Base-by-base conservation (phyloP, 1,140 invertebrate species). In the Galendromus occidentalis region DNA sequence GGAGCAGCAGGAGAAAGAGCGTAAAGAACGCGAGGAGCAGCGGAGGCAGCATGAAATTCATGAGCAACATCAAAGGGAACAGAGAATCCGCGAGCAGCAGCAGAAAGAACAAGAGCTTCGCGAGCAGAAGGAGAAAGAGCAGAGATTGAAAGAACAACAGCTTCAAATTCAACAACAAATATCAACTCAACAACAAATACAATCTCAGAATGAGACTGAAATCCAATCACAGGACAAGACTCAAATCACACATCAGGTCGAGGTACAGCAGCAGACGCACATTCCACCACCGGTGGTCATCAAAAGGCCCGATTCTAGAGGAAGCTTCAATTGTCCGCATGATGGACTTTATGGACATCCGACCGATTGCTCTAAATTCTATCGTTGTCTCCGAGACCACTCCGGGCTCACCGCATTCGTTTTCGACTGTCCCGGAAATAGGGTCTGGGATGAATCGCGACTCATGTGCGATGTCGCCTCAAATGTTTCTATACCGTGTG, bases 341-440 rank as follows among this genome's bases (percentile, higher is more conserved):
- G 84, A 86, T 75, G 86, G 86, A 2, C 88, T 85, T 71, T 87
- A 85, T 73, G 82, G 85, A 1, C 84, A 88, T 76, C 86, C 85
- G 4, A 80, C 81, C 59, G 85, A 85, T 68, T 89, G 86, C 72
- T 83, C 84, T 45, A 65, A 85, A 66, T 89, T 88, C 75, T 88
- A 88, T 72, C 82, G 86, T 18, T 89, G 86, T 25, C 14, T 25
- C 4, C 51, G 51, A 18, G 51, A 59, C 20, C n/a, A 33, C 25
- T n/a, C 33, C 2, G 51, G 51, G 25, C 51, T 59, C 1, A 59
- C 14, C 14, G 14, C 51, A 14, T 59, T 20, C 51, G 51, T 59
- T 17, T 59, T 18, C 25, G 9, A 25, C 20, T 59, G 51, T 22
- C 51, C 51, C 33, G 51, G 33, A 4, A 9, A 14, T 9, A 17